Evolutionary conservation across 2,888 invertebrate genomes (phyloP).

Genomic region (Hesperia comma): DNA sequence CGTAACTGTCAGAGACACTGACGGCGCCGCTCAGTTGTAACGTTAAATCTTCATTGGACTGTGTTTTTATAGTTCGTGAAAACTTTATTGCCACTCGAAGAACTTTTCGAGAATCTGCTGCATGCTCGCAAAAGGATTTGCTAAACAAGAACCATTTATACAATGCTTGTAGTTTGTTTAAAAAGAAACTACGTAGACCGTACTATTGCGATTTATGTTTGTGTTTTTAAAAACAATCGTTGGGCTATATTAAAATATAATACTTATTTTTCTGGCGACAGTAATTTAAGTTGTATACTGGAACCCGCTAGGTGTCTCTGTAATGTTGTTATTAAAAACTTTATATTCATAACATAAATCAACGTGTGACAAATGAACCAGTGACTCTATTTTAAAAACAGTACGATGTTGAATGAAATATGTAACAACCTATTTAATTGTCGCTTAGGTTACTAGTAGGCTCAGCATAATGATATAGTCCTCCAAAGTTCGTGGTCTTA

Average conservation of each 20-base stretch:
- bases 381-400: not conserved
- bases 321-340: not conserved
- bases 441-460: conserved; percentile 5
- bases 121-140: conserved; percentile 33
- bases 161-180: not conserved
- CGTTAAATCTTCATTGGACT: conserved; percentile 56
- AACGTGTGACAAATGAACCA: not conserved
- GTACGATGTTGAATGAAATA: conserved; percentile 15
- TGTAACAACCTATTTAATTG: conserved; percentile 24
- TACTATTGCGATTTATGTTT: too few relatives aligned
- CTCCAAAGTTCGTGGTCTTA: conserved; percentile 68
- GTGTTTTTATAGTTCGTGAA: conserved; percentile 57
- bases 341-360: not conserved
- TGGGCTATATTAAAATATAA: too few relatives aligned
- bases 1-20: conserved; percentile 57
- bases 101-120: conserved; percentile 41
- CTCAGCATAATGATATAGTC: conserved; percentile 58
- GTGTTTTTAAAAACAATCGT: too few relatives aligned
- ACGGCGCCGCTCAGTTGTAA: conserved; percentile 52
- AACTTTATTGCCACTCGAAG: conserved; percentile 54
- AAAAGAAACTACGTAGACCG: not conserved
- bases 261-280: too few relatives aligned
- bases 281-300: not conserved
- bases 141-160: conserved; percentile 17
- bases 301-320: not conserved